Evolutionary conservation across 2,113 vertebrate genomes (phyloP).

Genomic region (Euleptes europaea): DNA sequence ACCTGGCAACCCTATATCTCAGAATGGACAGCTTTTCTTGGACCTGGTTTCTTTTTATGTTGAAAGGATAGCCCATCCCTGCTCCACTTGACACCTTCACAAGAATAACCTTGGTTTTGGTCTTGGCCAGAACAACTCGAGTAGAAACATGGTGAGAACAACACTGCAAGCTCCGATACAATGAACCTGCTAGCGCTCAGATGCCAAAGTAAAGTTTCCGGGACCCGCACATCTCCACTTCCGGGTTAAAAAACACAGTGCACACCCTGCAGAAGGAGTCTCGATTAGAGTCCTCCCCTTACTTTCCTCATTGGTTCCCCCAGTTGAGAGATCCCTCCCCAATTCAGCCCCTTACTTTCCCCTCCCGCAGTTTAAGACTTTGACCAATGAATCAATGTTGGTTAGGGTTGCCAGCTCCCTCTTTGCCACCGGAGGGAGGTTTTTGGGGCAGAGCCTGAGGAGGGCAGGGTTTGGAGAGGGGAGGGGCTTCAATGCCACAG

Average conservation of each 20-base stretch:
- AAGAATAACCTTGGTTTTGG: conserved; percentile 84
- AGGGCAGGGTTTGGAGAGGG: too few species aligned
- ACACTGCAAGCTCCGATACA: accelerated
- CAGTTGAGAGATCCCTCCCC: accelerated
- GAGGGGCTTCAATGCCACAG: too few species aligned
- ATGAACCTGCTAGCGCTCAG: accelerated
- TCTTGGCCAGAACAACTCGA: neutral
- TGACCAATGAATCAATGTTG: too few species aligned
- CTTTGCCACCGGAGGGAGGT: too few species aligned
- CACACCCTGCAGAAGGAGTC: accelerated
- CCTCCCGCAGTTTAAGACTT: too few species aligned
- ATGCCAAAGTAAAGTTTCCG: neutral
- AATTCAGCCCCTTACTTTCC: too few species aligned
- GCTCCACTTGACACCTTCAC: conserved; percentile 94
- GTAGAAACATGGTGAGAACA: conserved; percentile 46
- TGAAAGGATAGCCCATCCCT: conserved; percentile 88
- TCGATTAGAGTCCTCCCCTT: neutral
- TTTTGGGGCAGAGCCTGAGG: too few species aligned
- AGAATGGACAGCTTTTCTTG: conserved; percentile 84
- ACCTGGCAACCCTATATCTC: too few species aligned
- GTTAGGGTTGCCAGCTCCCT: too few species aligned
- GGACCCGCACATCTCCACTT: neutral
- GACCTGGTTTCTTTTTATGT: conserved; percentile 67
- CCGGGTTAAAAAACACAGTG: neutral
- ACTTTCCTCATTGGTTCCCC: too few species aligned